Evolutionary conservation across 2,113 vertebrate species (phyloP).

Genomic region (Stigmatopora nigra): DNA sequence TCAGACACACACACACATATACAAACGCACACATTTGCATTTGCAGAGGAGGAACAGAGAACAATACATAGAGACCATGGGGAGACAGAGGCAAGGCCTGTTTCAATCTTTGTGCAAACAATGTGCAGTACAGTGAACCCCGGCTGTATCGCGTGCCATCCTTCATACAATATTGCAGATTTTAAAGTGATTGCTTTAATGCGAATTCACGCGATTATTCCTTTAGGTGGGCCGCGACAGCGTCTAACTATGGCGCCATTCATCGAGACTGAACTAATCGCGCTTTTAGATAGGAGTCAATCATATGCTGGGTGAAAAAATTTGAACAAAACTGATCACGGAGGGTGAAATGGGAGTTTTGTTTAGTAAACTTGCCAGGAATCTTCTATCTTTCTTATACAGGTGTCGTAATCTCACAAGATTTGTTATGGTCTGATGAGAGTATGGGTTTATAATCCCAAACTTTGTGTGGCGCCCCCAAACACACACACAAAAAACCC

Average conservation of each 20-base stretch:
- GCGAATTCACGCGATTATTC: background rate
- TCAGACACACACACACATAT: conserved; percentile 6
- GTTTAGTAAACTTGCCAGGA: background rate
- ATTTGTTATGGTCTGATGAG: background rate
- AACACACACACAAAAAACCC: background rate
- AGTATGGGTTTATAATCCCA: background rate
- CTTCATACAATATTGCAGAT: background rate
- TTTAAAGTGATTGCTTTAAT: background rate
- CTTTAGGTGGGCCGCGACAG: no score
- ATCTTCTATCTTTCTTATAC: background rate
- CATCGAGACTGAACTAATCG: background rate
- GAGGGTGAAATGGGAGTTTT: background rate
- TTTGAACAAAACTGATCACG: background rate
- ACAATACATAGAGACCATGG: conserved; percentile 61
- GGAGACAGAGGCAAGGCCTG: conserved; percentile 47
- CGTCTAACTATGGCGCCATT: background rate
- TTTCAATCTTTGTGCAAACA: conserved; percentile 25
- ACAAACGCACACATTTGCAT: conserved; percentile 61
- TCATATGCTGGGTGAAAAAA: background rate
- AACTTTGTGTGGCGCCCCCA: background rate
- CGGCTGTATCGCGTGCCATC: background rate
- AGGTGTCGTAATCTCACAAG: background rate
- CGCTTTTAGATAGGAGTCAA: background rate
- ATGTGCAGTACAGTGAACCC: conserved; percentile 7
- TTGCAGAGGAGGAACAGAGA: conserved; percentile 64